Evolutionary conservation across 1,140 invertebrate species (phyloP).

Genomic region (Proctacanthus coquilletti): DNA sequence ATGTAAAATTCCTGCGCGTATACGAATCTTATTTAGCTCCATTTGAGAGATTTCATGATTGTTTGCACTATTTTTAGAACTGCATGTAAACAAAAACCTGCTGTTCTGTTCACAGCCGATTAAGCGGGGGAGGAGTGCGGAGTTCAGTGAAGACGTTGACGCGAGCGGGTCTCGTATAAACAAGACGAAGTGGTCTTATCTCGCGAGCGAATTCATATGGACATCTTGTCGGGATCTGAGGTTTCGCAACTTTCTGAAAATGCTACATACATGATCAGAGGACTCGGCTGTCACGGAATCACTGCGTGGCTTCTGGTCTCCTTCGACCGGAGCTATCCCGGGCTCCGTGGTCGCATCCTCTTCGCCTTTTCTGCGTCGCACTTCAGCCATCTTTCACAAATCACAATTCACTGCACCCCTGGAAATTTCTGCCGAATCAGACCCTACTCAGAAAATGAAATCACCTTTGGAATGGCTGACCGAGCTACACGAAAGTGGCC

Average conservation of each 20-base stretch:
- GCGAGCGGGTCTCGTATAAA: conserved; percentile 11
- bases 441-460: too few relatives aligned
- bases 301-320: conserved; percentile 10
- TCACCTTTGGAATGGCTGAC: too few relatives aligned
- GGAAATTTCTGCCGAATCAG: too few relatives aligned
- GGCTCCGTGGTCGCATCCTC: conserved; percentile 14
- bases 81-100: not conserved
- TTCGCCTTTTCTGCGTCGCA: conserved; percentile 22
- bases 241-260: not conserved
- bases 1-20: too few relatives aligned
- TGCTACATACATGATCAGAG: conserved; percentile 27
- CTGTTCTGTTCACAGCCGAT: not conserved
- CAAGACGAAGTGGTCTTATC: conserved; percentile 15
- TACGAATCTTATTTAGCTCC: too few relatives aligned
- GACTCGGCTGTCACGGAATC: conserved; percentile 23
- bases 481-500: too few relatives aligned
- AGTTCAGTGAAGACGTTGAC: conserved; percentile 8
- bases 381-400: conserved; percentile 18
- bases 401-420: too few relatives aligned
- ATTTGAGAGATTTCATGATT: too few relatives aligned
- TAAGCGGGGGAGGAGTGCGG: conserved; percentile 9
- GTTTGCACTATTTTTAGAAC: too few relatives aligned
- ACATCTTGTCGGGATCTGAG: not conserved
- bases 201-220: conserved; percentile 8
- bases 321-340: conserved; percentile 5